A percentile compares a stretch with the other conserved stretches of the same genome.
Evolutionary conservation across 2,113 vertebrate genomes (phyloP).

Genomic region (Dascyllus trimaculatus): DNA sequence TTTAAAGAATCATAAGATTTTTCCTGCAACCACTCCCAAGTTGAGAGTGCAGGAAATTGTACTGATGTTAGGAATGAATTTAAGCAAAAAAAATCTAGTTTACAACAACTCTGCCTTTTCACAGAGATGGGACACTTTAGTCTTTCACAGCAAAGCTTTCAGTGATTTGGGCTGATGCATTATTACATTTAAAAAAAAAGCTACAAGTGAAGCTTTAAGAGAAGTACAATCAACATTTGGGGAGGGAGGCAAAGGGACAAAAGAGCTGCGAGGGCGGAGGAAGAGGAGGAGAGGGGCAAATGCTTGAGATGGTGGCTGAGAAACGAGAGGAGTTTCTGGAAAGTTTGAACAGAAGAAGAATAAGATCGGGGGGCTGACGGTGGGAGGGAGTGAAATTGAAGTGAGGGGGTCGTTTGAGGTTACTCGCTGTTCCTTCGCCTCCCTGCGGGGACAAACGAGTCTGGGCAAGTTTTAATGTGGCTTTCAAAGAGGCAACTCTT

Average conservation of each 20-base stretch:
- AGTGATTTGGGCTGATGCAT: neutral
- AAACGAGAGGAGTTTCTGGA: conserved; percentile 54
- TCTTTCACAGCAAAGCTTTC: neutral
- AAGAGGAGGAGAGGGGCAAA: conserved; percentile 8
- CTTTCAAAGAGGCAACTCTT: neutral
- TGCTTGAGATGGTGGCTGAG: conserved; percentile 60
- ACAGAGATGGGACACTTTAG: neutral
- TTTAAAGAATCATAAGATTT: too few relatives aligned
- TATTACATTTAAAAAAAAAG: neutral
- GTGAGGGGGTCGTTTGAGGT: conserved; percentile 38
- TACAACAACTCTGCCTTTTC: neutral
- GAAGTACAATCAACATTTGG: conserved; percentile 1
- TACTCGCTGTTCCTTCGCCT: conserved; percentile 6
- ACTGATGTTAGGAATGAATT: too few relatives aligned
- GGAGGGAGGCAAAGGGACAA: conserved; percentile 23
- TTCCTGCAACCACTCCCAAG: too few relatives aligned
- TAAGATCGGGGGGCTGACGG: neutral
- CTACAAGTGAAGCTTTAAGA: conserved; percentile 2
- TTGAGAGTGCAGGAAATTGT: too few relatives aligned
- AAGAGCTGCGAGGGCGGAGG: conserved; percentile 25
- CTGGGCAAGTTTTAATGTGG: conserved; percentile 8
- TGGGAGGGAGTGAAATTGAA: conserved; percentile 22
- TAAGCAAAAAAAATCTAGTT: too few relatives aligned
- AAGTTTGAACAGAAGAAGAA: conserved; percentile 54
- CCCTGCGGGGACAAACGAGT: conserved; percentile 30